phyloP scores from a whole-genome alignment of 2,797 vertebrate species.

The Distichodus sexfasciatus region DNA sequence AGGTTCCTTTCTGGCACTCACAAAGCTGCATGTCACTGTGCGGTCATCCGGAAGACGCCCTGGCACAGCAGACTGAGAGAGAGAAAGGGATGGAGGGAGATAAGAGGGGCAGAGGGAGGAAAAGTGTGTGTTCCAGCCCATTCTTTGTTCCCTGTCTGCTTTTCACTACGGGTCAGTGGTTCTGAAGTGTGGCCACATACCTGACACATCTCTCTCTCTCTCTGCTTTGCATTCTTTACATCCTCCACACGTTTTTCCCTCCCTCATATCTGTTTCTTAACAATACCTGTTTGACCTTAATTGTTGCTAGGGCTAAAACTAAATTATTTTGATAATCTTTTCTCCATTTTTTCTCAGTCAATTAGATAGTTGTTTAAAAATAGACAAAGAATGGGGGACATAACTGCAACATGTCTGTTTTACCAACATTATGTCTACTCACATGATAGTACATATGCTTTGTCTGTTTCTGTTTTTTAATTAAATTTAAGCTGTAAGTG shows the following conservation, averaged over 20 bases:
- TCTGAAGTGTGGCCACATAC: conserved; percentile 51
- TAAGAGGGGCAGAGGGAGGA: not conserved
- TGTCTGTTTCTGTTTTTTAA: too few species aligned
- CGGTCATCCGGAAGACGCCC: conserved; percentile 59
- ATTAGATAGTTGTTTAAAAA: too few species aligned
- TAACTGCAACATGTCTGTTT: too few species aligned
- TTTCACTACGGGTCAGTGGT: conserved; percentile 54
- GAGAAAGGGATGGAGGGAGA: not conserved
- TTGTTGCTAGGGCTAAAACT: too few species aligned
- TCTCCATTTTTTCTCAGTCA: not conserved
- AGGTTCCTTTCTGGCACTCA: conserved; percentile 53
- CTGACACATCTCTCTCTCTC: conserved; percentile 34
- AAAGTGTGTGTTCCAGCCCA: conserved; percentile 14
- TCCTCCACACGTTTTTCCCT: not conserved
- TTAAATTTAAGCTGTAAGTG: too few species aligned
- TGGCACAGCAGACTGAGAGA: not conserved
- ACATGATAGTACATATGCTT: too few species aligned
- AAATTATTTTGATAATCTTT: not conserved
- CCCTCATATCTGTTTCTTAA: not conserved
- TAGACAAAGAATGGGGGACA: too few species aligned
- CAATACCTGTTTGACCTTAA: too few species aligned
- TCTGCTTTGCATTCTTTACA: not conserved
- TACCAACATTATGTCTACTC: too few species aligned
- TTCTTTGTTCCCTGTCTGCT: conserved; percentile 47
- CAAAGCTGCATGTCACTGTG: conserved; percentile 53